A percentile compares a stretch with the other conserved stretches of the same genome.
Conservation (phyloP, 1,140 invertebrate genomes). For the Lordiphosa clarofinis region DNA sequence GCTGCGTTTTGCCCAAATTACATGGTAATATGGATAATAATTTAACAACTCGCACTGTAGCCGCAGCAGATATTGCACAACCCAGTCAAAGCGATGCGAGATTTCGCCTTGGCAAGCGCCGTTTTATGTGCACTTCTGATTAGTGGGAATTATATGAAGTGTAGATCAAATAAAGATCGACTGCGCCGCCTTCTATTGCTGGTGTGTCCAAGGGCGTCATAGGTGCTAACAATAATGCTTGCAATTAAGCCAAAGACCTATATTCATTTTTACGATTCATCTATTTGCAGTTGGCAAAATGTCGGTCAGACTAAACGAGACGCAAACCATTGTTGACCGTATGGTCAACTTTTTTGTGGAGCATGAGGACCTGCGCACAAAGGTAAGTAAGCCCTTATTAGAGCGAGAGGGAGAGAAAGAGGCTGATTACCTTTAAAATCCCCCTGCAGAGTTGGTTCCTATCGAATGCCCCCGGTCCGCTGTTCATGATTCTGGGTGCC, state of each 20-base stretch:
- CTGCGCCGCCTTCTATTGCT: conserved; percentile 22
- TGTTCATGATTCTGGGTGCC: conserved; percentile 86
- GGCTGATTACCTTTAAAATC: conserved; percentile 81
- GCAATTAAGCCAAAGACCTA: conserved; percentile 7
- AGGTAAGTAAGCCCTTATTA: conserved; percentile 25
- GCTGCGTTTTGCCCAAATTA: conserved; percentile 47
- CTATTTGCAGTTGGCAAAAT: conserved; percentile 48
- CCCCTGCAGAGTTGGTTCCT: conserved; percentile 89
- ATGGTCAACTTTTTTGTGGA: conserved; percentile 79
- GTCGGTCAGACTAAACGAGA: conserved; percentile 72
- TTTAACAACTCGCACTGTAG: conserved; percentile 31
- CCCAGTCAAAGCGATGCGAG: conserved; percentile 33
- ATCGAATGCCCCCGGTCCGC: conserved; percentile 88
- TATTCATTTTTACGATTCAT: background rate
- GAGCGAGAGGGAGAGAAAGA: background rate
- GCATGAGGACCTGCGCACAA: conserved; percentile 76
- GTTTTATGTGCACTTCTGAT: conserved; percentile 40
- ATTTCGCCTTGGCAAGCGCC: conserved; percentile 46
- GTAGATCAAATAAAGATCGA: conserved; percentile 40
- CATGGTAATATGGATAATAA: conserved; percentile 27
- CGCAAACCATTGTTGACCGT: conserved; percentile 70
- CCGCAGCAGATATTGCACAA: conserved; percentile 17
- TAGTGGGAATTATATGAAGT: conserved; percentile 34
- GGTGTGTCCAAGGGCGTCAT: conserved; percentile 15
- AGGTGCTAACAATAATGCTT: conserved; percentile 48